A percentile compares a stretch with the other conserved stretches of the same genome.
Conservation (phyloP, 2,888 invertebrate species). For the Spatulosminthurus flaviceps region DNA sequence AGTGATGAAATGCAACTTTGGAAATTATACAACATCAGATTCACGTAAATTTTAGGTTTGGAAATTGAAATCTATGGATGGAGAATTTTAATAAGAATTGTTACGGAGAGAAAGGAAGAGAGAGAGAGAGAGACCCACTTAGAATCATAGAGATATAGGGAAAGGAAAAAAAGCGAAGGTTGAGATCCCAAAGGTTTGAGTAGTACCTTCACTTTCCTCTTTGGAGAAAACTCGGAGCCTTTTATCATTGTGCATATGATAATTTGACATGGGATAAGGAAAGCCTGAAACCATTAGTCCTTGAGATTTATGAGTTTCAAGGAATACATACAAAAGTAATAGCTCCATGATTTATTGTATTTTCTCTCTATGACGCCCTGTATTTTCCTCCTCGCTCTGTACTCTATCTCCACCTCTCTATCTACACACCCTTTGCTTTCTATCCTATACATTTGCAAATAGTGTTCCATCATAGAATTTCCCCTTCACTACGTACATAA, state of each 20-base stretch:
- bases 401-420: too few species aligned
- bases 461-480: too few species aligned
- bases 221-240: slow-evolving; percentile 24
- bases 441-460: too few species aligned
- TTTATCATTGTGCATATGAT: slow-evolving; percentile 49
- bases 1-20: neutral
- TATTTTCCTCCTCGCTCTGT: slow-evolving; percentile 21
- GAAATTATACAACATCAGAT: neutral
- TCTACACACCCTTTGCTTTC: too few species aligned
- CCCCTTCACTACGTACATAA: too few species aligned
- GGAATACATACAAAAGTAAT: slow-evolving; percentile 46
- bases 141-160: too few species aligned
- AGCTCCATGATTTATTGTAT: slow-evolving; percentile 49
- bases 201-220: neutral
- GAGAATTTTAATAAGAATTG: slow-evolving; percentile 3
- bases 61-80: slow-evolving; percentile 4
- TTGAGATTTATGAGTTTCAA: slow-evolving; percentile 46
- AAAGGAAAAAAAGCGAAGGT: slow-evolving; percentile 22
- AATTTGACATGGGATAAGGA: slow-evolving; percentile 49
- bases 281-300: slow-evolving; percentile 47
- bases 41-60: slow-evolving; percentile 18
- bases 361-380: slow-evolving; percentile 48
- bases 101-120: neutral
- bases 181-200: neutral
- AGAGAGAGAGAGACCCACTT: too few species aligned